phyloP scores from a whole-genome alignment of 2,113 vertebrate species.

The Motacilla tschutschensis region DNA sequence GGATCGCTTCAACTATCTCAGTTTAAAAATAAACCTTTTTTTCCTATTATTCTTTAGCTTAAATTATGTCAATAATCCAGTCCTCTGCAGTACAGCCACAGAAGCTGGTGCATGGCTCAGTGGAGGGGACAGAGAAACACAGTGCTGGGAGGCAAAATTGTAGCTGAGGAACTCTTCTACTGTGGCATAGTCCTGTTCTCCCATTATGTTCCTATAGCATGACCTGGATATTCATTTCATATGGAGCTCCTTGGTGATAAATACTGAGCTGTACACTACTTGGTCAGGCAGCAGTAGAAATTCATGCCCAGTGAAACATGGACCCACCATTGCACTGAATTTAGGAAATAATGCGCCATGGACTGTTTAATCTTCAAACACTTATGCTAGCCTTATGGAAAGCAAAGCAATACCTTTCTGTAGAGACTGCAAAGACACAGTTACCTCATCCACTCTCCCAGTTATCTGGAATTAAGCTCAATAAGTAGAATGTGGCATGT shows the following conservation, averaged over 20 bases:
- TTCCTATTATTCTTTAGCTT: neutral
- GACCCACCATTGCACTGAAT: neutral
- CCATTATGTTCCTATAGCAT: rapidly evolving
- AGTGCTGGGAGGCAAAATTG: neutral
- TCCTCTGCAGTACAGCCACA: neutral
- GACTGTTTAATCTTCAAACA: neutral
- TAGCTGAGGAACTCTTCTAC: neutral
- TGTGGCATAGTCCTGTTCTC: neutral
- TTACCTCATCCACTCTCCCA: neutral
- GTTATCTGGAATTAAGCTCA: neutral
- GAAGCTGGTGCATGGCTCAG: neutral
- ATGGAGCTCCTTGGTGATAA: neutral
- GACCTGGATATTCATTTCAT: neutral
- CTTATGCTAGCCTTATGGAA: neutral
- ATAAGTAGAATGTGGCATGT: neutral
- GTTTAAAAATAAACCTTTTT: slow-evolving; percentile 17
- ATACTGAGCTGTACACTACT: neutral
- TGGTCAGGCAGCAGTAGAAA: neutral
- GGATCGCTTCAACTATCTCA: neutral
- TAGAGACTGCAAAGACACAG: neutral
- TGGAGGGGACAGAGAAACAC: neutral
- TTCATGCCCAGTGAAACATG: neutral
- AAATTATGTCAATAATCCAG: neutral
- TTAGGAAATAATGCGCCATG: neutral
- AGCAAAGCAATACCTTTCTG: neutral